Conservation (phyloP, 2,113 vertebrate genomes). For the Thryonomys swinderianus region DNA sequence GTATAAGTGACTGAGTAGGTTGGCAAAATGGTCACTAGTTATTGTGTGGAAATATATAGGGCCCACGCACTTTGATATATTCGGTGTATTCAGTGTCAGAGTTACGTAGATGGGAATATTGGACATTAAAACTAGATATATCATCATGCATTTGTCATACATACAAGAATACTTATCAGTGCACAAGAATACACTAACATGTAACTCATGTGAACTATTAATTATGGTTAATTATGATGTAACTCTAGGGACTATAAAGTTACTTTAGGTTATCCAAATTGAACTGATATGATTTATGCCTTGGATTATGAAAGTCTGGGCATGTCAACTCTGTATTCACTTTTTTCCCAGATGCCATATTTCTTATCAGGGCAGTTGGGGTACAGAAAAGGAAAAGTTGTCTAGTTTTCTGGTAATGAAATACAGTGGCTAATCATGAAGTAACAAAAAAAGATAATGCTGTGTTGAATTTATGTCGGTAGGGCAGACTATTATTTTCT, state of each 20-base stretch:
- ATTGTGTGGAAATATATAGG: neutral
- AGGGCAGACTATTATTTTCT: neutral
- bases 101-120: neutral
- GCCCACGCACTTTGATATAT: neutral
- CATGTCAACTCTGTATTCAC: neutral
- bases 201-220: neutral
- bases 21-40: neutral
- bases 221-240: neutral
- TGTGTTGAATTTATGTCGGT: neutral
- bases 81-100: neutral
- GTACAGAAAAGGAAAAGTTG: neutral
- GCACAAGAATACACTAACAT: neutral
- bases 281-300: neutral
- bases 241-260: neutral
- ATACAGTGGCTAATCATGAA: neutral
- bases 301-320: neutral
- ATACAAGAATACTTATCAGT: neutral
- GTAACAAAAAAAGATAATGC: neutral
- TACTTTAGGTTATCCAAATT: slow-evolving; percentile 23
- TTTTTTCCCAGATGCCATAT: neutral
- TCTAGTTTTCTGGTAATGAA: neutral
- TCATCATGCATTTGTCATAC: neutral
- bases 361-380: neutral
- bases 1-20: neutral
- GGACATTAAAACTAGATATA: neutral